Evolutionary conservation across 1,140 invertebrate species (phyloP).

Genomic region (Trigoniulus corallinus): DNA sequence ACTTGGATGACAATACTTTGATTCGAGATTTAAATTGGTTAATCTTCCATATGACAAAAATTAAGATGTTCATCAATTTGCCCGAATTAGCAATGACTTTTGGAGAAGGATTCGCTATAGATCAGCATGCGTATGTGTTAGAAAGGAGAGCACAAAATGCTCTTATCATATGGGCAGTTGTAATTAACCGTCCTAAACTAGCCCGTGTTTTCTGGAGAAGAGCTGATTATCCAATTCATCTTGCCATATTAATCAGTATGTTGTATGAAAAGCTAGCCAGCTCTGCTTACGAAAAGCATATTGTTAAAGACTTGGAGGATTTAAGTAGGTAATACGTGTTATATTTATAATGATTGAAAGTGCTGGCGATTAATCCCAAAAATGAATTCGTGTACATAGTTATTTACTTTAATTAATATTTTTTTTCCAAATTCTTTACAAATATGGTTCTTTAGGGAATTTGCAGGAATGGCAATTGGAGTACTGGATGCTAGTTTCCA

Average conservation of each 20-base stretch:
- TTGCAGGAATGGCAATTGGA: slow-evolving; percentile 27
- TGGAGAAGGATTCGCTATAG: not conserved
- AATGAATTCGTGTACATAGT: too few relatives aligned
- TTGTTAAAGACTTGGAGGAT: slow-evolving; percentile 16
- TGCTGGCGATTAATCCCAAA: too few relatives aligned
- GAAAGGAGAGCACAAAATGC: slow-evolving; percentile 19
- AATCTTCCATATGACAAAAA: not conserved
- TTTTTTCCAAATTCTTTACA: too few relatives aligned
- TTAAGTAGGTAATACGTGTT: slow-evolving; percentile 13
- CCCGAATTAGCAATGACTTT: not conserved
- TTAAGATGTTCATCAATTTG: not conserved
- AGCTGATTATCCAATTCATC: slow-evolving; percentile 28
- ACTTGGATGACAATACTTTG: not conserved
- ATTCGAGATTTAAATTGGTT: not conserved
- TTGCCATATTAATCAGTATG: slow-evolving; percentile 25
- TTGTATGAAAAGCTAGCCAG: slow-evolving; percentile 15
- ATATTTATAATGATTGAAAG: too few relatives aligned
- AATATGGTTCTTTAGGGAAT: slow-evolving; percentile 19
- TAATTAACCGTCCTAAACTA: slow-evolving; percentile 22
- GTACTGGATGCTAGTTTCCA: slow-evolving; percentile 26
- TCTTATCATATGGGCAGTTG: slow-evolving; percentile 15
- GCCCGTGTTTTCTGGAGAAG: slow-evolving; percentile 29
- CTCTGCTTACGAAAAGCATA: slow-evolving; percentile 15
- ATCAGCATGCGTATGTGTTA: too few relatives aligned
- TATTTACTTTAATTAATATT: too few relatives aligned